Evolutionary conservation across 1,140 invertebrate species (phyloP), one percentile per base, ranked within the genome.

Genomic region (Vanessa tameamea): DNA sequence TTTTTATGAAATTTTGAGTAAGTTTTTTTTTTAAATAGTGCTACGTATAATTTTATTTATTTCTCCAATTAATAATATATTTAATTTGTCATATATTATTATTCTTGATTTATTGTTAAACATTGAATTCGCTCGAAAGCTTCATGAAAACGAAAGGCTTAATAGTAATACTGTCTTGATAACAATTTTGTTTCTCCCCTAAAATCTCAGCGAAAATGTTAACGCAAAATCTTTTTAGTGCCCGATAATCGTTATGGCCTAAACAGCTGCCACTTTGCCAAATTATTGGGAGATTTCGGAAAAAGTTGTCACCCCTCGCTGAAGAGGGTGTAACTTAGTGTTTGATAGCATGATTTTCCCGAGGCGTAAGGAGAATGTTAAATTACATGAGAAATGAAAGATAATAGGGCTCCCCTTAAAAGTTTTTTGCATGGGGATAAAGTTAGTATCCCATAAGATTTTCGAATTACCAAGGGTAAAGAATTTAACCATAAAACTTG

Each of bases 321-420:
- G 75, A 83, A 77, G 85, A 87, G 85, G 89, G 86, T n/a, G n/a
- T 87, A 81, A 83, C 79, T 79, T 78, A 77, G 82, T 82, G 83
- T 90, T 90, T 90, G 90, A 92, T 91, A 90, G 89, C 90, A 86
- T 87, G 90, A 90, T 90, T 91, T 86, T 87, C 83, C 77, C 80
- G 82, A 80, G 81, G 89, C 84, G 87, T 82, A 82, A 77, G 71
- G 77, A 85, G 87, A 92, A 90, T 91, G 90, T 91, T 90, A 92
- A 92, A 92, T 92, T 92, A 90, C 88, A 82, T 81, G 82, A 77
- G 87, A 92, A 92, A 92, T 92, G 88, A 92, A 90, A 92, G 88
- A 92, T 90, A 92, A 92, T 92, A 89, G 90, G 79, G 71, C 80
- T 78, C 81, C 82, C 86, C 82, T 87, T 86, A 85, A 85, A 81